Conservation (phyloP, 1,140 invertebrate species). For the Lucilia sericata region DNA sequence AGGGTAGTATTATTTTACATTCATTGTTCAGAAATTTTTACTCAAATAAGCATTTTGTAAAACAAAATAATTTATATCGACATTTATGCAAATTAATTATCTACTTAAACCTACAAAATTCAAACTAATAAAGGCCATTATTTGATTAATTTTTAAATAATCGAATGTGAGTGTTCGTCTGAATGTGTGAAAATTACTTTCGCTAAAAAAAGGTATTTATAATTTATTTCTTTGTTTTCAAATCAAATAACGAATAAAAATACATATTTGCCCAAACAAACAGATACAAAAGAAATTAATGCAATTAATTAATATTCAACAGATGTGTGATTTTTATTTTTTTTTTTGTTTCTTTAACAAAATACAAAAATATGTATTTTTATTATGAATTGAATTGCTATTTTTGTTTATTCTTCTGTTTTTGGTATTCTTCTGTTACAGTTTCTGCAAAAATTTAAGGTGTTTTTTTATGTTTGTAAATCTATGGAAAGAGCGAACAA, state of each 20-base stretch:
- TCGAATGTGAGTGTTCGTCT: too few species aligned
- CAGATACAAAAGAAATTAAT: neutral
- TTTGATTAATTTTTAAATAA: too few species aligned
- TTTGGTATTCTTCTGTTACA: neutral
- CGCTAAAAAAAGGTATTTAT: neutral
- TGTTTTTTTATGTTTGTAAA: neutral
- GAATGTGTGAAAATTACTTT: neutral
- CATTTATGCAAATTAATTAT: too few species aligned
- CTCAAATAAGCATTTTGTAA: too few species aligned
- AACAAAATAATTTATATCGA: too few species aligned
- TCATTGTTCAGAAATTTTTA: too few species aligned
- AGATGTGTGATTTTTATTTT: constrained; percentile 19
- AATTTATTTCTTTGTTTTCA: neutral
- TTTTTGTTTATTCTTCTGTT: neutral
- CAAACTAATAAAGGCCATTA: too few species aligned
- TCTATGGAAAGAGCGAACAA: too few species aligned
- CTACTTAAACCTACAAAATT: too few species aligned
- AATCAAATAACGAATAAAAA: neutral
- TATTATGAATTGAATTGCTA: neutral
- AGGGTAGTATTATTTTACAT: too few species aligned
- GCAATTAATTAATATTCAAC: constrained; percentile 7
- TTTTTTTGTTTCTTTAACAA: neutral
- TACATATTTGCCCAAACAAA: neutral
- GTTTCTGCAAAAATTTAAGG: neutral
- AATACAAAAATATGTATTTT: neutral